Conservation (phyloP, 23 tunicate species). For the Aplidium turbinatum region DNA sequence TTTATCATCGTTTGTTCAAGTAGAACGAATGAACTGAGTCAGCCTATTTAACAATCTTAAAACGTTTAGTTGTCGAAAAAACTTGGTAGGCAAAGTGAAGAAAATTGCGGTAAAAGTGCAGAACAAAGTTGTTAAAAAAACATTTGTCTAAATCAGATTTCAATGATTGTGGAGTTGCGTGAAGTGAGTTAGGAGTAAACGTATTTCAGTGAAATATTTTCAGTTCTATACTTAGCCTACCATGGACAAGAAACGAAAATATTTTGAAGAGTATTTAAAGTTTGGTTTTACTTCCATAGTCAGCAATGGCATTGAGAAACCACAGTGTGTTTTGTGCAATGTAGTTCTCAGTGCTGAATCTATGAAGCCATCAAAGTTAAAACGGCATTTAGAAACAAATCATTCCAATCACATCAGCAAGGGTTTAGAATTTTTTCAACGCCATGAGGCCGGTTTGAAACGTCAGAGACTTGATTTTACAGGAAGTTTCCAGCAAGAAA, state of each 20-base stretch:
- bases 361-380: slow-evolving; percentile 53
- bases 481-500: slow-evolving; percentile 25
- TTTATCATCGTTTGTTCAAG: no score
- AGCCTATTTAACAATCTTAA: no score
- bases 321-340: slow-evolving; percentile 63
- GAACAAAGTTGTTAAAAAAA: no score
- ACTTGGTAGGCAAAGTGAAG: no score
- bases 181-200: no score
- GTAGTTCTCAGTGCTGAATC: slow-evolving; percentile 61
- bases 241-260: slow-evolving; percentile 27
- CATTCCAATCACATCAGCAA: slow-evolving; percentile 15
- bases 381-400: slow-evolving; percentile 31
- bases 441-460: slow-evolving; percentile 38
- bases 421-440: slow-evolving; percentile 25
- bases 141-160: no score
- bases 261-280: slow-evolving; percentile 25
- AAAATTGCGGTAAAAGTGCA: no score
- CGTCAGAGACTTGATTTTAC: slow-evolving; percentile 19
- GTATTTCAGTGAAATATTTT: no score
- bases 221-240: slow-evolving; percentile 17
- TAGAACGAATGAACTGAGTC: no score
- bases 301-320: slow-evolving; percentile 50
- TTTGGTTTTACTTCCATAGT: slow-evolving; percentile 48
- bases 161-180: no score
- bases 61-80: no score